Evolutionary conservation across 2,888 invertebrate genomes (phyloP), one percentile per base, ranked within the genome.

Genomic region (Zootermopsis nevadensis): DNA sequence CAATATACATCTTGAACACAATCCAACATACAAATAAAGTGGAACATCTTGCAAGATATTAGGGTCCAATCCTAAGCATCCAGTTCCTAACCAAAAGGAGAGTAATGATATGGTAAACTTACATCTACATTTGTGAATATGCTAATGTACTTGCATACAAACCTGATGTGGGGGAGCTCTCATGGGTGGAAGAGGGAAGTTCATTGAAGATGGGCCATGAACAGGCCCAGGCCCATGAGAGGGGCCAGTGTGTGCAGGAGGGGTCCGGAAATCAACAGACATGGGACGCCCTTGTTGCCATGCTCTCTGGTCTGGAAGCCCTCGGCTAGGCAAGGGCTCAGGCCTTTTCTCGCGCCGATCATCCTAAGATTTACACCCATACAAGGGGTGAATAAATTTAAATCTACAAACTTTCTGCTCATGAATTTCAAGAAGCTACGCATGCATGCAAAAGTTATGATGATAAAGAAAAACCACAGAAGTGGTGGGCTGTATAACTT

Each of bases 121-220:
- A 69, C 31, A 31, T 6, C 30, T 69, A 69, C 4, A 24, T 27
- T n/a, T 27, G 27, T 60, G 27, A 60, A 60, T 27, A 60, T n/a
- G 60, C 60, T 60, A 60, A 60, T n/a, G 60, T 60, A 33, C 69
- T 38, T 74, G 74, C 38, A 74, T 74, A 74, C 74, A 74, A 74
- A 84, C 84, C 83, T 83, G 83, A 66, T 81, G 83, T 24, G 84
- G 76, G 38, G 79, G 77, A 48, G 83, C 83, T 69, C 84, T 79
- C 83, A 84, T 80, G 27, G 82, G 66, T 31, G 82, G 82, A 55
- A 82, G 69, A 67, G 83, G 84, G 80, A 82, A 84, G 55, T 79
- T 77, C 74, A 84, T 69, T 67, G 84, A 72, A n/a, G 76, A 31
- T n/a, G 80, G 81, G 30, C 81, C 83, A 31, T 77, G 60, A 60